Evolutionary conservation across 2,113 vertebrate species (phyloP), one percentile per base, ranked within the genome.

Genomic region (Galeopterus variegatus): DNA sequence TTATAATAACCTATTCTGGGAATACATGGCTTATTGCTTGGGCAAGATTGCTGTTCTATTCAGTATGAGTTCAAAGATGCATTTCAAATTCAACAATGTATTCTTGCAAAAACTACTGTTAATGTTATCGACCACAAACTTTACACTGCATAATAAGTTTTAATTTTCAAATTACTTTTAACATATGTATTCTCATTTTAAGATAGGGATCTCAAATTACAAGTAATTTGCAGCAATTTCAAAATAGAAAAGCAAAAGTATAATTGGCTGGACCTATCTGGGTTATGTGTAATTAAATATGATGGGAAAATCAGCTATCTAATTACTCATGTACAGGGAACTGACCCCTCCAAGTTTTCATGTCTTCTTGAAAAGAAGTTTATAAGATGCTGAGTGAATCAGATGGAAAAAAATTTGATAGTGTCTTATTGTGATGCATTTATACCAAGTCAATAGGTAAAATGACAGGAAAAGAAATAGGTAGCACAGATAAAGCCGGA

Each of bases 1-100:
- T 45, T 81, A 76, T 33, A 75, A 80, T 52, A 95, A 90, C 12
- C 18, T 91, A 17, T 83, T 86, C 86, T 97, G 73, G 52, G 24
- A 89, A 80, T 84, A 6, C 33, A 11, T 23, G 3, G 13, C 15
- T 94, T 83, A 76, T 56, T 58, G n/a, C 26, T 83, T 45, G 23
- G 77, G 10, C 5, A 69, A 90, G 21, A 48, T 14, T 73, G 8
- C 52, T n/a, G 86, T 82, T 69, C 13, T 80, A 6, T 75, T 94
- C 12, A 15, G 56, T 73, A 6, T 33, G 28, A 87, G 10, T 65
- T 82, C 83, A 93, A 96, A 48, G 10, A 65, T 41, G 21, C 15
- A 93, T 87, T 95, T 94, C 58, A 93, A 94, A 85, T 88, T 90
- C 24, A 73, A 18, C 19, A 62, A 31, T 6, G 8, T 67, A 67